phyloP scores from a whole-genome alignment of 1,140 invertebrate species.

The Lethocerus indicus region DNA sequence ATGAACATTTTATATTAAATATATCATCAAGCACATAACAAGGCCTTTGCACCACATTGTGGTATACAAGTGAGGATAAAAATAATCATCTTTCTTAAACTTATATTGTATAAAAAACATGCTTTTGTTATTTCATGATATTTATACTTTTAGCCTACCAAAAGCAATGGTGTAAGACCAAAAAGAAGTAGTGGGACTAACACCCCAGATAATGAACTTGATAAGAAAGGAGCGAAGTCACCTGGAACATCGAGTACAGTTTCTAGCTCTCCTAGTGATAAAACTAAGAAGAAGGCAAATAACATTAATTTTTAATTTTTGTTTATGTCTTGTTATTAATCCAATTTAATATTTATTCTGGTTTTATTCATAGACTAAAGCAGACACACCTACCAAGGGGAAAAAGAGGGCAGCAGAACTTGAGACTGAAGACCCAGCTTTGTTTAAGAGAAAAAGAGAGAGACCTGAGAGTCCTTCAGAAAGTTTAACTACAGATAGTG shows the following conservation, averaged over 20 bases:
- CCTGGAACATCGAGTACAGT: conserved; percentile 25
- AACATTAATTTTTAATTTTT: neutral
- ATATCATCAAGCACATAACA: no score
- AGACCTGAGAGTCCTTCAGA: conserved; percentile 55
- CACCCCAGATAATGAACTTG: conserved; percentile 28
- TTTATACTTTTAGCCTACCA: conserved; percentile 29
- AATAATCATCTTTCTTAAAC: no score
- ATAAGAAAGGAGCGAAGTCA: conserved; percentile 28
- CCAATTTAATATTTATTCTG: neutral
- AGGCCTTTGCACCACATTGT: no score
- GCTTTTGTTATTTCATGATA: no score
- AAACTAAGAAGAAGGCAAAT: conserved; percentile 25
- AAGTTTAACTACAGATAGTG: conserved; percentile 60
- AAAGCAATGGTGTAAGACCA: conserved; percentile 26
- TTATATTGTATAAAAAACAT: no score
- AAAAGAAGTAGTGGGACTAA: conserved; percentile 21
- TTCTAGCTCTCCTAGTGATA: conserved; percentile 26
- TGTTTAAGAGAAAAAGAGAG: conserved; percentile 47
- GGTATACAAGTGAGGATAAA: no score
- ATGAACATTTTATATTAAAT: neutral
- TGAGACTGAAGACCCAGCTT: conserved; percentile 34
- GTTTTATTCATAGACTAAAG: conserved; percentile 11
- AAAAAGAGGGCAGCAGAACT: conserved; percentile 48
- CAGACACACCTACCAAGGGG: conserved; percentile 10
- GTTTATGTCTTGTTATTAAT: neutral